These are phyloP conservation scores for Pocillopora damicornis DNA, from an alignment of 64 coral and sea anemone species.

Conservation along the genomic window DNA sequence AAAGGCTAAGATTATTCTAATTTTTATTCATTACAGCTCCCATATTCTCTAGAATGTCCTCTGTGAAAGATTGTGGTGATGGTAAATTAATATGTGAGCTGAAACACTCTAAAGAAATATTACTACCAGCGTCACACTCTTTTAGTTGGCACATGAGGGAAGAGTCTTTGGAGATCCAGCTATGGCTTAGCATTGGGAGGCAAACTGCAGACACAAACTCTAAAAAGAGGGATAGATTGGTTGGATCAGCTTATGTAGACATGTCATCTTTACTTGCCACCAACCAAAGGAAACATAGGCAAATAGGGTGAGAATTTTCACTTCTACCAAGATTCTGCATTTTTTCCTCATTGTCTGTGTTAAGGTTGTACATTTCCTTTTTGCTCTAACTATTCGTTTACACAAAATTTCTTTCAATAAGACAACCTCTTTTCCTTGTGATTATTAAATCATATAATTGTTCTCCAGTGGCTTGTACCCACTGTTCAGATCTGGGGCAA, in stretches of 20 bases:
- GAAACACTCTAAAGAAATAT: constrained; percentile 51
- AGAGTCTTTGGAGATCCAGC: constrained; percentile 83
- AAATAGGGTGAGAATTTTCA: constrained; percentile 1
- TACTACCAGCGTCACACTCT: constrained; percentile 41
- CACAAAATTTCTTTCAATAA: too few species aligned
- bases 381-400: neutral
- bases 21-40: constrained; percentile 26
- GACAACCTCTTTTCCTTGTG: too few species aligned
- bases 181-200: constrained; percentile 69
- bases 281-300: neutral
- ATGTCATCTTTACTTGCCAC: constrained; percentile 56
- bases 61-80: constrained; percentile 18
- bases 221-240: constrained; percentile 75
- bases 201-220: constrained; percentile 16
- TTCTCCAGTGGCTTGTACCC: constrained; percentile 67
- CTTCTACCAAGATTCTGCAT: neutral
- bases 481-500: constrained; percentile 80
- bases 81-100: constrained; percentile 51
- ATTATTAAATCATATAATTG: neutral
- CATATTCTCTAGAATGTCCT: constrained; percentile 36
- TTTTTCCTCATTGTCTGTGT: too few species aligned
- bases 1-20: neutral
- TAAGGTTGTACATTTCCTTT: too few species aligned
- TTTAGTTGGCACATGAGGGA: constrained; percentile 86
- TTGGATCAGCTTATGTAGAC: constrained; percentile 89